Conservation (phyloP, 2,113 vertebrate genomes). For the Solea solea region DNA sequence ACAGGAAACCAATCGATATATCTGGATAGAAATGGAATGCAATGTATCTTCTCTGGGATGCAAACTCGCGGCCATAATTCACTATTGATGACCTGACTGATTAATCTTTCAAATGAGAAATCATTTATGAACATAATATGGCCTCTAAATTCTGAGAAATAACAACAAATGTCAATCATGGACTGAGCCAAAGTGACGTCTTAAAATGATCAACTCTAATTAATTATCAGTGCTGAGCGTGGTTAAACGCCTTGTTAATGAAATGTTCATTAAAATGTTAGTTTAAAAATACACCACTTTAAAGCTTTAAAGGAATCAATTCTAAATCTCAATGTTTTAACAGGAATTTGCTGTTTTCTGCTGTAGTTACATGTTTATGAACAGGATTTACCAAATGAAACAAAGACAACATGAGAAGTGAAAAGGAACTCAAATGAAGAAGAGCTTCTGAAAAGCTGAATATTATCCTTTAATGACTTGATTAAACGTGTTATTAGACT, state of each 20-base stretch:
- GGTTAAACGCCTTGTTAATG: too few species aligned
- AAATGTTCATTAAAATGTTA: too few species aligned
- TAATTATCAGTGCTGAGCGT: too few species aligned
- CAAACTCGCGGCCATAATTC: slow-evolving; percentile 5
- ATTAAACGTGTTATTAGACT: background rate
- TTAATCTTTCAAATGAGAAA: background rate
- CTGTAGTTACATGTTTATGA: background rate
- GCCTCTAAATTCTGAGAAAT: background rate
- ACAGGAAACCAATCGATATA: slow-evolving; percentile 17
- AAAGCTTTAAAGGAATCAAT: background rate
- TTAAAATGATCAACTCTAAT: background rate
- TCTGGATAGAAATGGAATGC: background rate
- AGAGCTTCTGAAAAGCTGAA: too few species aligned
- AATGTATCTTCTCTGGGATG: background rate
- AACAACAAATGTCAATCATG: background rate
- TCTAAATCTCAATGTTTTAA: background rate
- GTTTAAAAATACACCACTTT: too few species aligned
- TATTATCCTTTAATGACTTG: too few species aligned
- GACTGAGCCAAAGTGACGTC: background rate
- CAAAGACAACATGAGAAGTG: too few species aligned
- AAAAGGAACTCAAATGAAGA: too few species aligned
- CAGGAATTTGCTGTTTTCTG: background rate
- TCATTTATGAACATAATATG: slow-evolving; percentile 8
- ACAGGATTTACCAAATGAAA: background rate
- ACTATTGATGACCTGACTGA: slow-evolving; percentile 18